These are phyloP conservation scores for Battus philenor DNA, from an alignment of 1,140 invertebrate species.

Conservation along the genomic window DNA sequence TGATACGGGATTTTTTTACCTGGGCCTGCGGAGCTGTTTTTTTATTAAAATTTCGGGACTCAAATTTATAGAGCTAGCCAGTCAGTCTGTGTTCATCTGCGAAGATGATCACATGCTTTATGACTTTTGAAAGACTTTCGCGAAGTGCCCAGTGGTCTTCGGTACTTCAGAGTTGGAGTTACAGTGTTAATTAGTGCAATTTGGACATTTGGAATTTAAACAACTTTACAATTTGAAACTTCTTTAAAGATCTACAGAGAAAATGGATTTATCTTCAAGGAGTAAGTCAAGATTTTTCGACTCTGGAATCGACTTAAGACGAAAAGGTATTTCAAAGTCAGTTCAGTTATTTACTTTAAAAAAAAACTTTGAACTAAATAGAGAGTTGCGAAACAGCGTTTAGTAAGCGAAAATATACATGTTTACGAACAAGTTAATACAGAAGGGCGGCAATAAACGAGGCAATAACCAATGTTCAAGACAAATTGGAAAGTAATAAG, in stretches of 20 bases:
- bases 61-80: slow-evolving; percentile 56
- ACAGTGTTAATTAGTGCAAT: slow-evolving; percentile 14
- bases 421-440: slow-evolving; percentile 16
- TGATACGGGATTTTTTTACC: slow-evolving; percentile 73
- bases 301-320: slow-evolving; percentile 69
- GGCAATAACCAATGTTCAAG: slow-evolving; percentile 66
- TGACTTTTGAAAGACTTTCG: slow-evolving; percentile 32
- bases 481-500: slow-evolving; percentile 76
- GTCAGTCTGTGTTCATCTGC: slow-evolving; percentile 72
- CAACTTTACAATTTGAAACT: not conserved
- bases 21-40: slow-evolving; percentile 61
- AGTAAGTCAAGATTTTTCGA: slow-evolving; percentile 76
- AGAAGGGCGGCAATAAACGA: slow-evolving; percentile 49
- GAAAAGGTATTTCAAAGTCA: slow-evolving; percentile 55
- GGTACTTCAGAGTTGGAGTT: slow-evolving; percentile 28
- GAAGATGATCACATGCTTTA: slow-evolving; percentile 73
- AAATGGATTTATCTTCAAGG: slow-evolving; percentile 69
- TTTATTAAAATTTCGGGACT: slow-evolving; percentile 53
- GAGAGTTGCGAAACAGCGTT: too few species aligned
- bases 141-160: slow-evolving; percentile 55
- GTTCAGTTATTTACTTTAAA: not conserved
- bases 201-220: too few species aligned
- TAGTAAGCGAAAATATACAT: slow-evolving; percentile 13
- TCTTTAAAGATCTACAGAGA: too few species aligned
- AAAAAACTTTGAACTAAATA: not conserved